Conservation (phyloP, 1,140 invertebrate species). For the Trichogramma pretiosum region DNA sequence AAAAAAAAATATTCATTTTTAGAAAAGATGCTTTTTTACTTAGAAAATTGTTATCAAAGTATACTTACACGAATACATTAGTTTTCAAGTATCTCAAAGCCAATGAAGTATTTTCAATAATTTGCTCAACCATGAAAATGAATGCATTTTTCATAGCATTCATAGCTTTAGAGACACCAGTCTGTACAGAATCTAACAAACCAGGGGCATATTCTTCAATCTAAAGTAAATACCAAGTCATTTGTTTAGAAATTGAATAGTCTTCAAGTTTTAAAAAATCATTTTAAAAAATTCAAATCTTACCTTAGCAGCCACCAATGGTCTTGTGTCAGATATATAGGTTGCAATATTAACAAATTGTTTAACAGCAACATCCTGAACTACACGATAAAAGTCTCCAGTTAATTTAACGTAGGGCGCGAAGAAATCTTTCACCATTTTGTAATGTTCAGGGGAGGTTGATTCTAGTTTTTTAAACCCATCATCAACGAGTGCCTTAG, state of each 20-base stretch:
- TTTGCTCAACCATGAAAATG: conserved; percentile 26
- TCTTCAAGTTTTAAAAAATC: too few relatives aligned
- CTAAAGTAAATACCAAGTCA: conserved; percentile 30
- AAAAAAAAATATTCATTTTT: conserved; percentile 30
- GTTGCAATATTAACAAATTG: conserved; percentile 46
- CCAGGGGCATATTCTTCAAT: conserved; percentile 64
- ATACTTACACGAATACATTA: conserved; percentile 67
- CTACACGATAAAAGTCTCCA: conserved; percentile 48
- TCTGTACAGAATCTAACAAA: conserved; percentile 43
- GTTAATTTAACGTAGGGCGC: conserved; percentile 54
- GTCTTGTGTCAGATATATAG: conserved; percentile 52
- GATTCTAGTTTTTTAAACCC: conserved; percentile 55
- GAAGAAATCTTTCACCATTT: conserved; percentile 44
- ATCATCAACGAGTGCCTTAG: conserved; percentile 48
- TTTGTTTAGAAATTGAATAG: not conserved
- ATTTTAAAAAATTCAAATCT: too few relatives aligned
- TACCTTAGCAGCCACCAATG: conserved; percentile 50
- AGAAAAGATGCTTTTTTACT: not conserved
- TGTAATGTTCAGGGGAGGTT: conserved; percentile 58
- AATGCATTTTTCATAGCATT: conserved; percentile 31
- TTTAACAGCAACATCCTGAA: conserved; percentile 45
- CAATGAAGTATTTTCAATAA: conserved; percentile 29
- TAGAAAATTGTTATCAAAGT: too few relatives aligned
- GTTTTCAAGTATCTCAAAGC: conserved; percentile 50
- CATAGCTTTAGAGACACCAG: conserved; percentile 25